phyloP scores from a whole-genome alignment of 1,140 invertebrate genomes.

The Plectrocnemia conspersa region DNA sequence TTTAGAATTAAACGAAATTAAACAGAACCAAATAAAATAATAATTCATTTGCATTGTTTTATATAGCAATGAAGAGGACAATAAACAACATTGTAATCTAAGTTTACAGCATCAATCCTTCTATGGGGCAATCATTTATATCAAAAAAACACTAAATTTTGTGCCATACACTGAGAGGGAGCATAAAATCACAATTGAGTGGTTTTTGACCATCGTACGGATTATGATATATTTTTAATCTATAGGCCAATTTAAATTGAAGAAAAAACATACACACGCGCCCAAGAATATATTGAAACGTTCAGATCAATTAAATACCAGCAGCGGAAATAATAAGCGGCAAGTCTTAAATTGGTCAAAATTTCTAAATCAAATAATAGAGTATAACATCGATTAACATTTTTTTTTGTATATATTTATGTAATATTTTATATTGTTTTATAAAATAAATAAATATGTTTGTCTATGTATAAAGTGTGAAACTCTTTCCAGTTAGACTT shows the following conservation, averaged over 20 bases:
- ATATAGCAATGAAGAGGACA: conserved; percentile 10
- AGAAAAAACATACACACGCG: conserved; percentile 9
- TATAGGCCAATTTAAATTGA: conserved; percentile 1
- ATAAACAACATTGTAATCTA: conserved; percentile 9
- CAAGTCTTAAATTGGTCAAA: conserved; percentile 18
- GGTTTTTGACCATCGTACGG: conserved; percentile 5
- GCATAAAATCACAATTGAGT: background rate
- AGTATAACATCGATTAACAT: conserved; percentile 15
- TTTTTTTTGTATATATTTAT: too few relatives aligned
- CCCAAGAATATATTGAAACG: background rate
- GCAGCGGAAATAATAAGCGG: conserved; percentile 20
- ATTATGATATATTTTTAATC: too few relatives aligned
- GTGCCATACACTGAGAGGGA: conserved; percentile 20
- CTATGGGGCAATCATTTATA: conserved; percentile 32
- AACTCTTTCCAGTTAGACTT: too few relatives aligned
- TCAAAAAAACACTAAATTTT: conserved; percentile 21
- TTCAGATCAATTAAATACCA: conserved; percentile 7
- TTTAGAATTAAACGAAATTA: too few relatives aligned
- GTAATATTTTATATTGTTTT: too few relatives aligned
- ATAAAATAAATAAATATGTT: too few relatives aligned
- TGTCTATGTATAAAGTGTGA: too few relatives aligned
- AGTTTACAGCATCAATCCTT: conserved; percentile 25
- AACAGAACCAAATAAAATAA: too few relatives aligned
- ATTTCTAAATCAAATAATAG: conserved; percentile 16
- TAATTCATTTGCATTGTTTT: background rate